These are phyloP conservation scores for Scarus forsteni DNA, from an alignment of 2,797 vertebrate species.

Conservation along the genomic window DNA sequence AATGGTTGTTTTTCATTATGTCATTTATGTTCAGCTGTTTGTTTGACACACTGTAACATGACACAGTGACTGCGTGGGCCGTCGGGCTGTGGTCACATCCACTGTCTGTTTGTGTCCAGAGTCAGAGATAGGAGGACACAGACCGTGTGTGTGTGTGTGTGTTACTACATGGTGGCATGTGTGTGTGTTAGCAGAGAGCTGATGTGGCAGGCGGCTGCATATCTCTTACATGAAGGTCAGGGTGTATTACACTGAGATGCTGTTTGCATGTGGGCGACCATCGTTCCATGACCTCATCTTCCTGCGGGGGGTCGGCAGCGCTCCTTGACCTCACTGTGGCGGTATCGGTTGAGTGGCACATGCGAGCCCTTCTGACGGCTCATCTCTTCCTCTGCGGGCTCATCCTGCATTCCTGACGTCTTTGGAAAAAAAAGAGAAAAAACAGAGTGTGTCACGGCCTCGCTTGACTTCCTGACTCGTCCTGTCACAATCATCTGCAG, in stretches of 20 bases:
- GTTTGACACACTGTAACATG: background rate
- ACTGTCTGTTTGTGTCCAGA: slow-evolving; percentile 17
- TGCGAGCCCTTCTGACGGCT: slow-evolving; percentile 28
- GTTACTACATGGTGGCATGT: background rate
- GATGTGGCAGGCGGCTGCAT: slow-evolving; percentile 27
- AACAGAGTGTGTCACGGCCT: slow-evolving; percentile 3
- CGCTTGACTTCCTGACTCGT: slow-evolving; percentile 7
- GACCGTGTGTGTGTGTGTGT: slow-evolving; percentile 9
- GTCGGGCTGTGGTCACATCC: slow-evolving; percentile 6
- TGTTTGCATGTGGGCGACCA: slow-evolving; percentile 22
- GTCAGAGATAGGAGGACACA: slow-evolving; percentile 5
- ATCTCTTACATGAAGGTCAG: slow-evolving; percentile 39
- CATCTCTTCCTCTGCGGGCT: slow-evolving; percentile 36
- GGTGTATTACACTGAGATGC: slow-evolving; percentile 1
- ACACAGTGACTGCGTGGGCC: background rate
- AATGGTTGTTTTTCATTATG: too few relatives aligned
- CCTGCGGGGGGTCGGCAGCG: slow-evolving; percentile 43
- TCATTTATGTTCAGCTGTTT: background rate
- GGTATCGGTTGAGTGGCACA: slow-evolving; percentile 42
- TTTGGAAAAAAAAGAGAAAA: slow-evolving; percentile 7
- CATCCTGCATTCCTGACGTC: slow-evolving; percentile 14
- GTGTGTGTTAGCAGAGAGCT: slow-evolving; percentile 34
- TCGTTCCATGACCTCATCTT: slow-evolving; percentile 58
- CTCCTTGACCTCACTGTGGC: slow-evolving; percentile 26
- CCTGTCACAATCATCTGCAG: slow-evolving; percentile 12